Evolutionary conservation across 2,113 vertebrate species (phyloP).

Genomic region (Acrocephalus kingi): DNA sequence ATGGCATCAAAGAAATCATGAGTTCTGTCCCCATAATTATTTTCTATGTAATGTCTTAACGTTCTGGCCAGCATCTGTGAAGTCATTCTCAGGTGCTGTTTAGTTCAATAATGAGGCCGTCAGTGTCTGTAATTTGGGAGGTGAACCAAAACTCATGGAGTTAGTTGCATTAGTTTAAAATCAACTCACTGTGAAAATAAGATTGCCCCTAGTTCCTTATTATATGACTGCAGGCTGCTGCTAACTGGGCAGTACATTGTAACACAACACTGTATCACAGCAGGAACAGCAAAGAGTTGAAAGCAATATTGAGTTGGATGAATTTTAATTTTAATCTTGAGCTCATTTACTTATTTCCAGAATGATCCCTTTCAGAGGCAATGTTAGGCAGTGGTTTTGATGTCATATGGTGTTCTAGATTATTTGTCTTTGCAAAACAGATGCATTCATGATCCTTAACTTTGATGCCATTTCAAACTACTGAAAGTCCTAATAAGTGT

Average conservation of each 20-base stretch:
- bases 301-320: neutral
- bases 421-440: neutral
- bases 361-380: neutral
- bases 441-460: neutral
- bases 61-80: neutral
- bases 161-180: conserved; percentile 6
- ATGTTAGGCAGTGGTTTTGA: neutral
- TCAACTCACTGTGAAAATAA: neutral
- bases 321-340: neutral
- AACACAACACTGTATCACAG: neutral
- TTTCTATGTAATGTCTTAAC: neutral
- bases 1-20: neutral
- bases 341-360: neutral
- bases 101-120: neutral
- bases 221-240: neutral
- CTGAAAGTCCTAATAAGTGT: neutral
- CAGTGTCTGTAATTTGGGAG: neutral
- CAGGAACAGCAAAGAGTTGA: neutral
- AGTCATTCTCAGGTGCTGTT: neutral
- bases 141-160: neutral
- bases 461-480: neutral
- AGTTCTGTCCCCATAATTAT: neutral
- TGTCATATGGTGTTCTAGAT: neutral
- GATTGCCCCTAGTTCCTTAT: neutral
- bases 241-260: neutral